These are phyloP conservation scores for Grapholita molesta DNA, from an alignment of 1,140 invertebrate genomes.

Conservation along the genomic window DNA sequence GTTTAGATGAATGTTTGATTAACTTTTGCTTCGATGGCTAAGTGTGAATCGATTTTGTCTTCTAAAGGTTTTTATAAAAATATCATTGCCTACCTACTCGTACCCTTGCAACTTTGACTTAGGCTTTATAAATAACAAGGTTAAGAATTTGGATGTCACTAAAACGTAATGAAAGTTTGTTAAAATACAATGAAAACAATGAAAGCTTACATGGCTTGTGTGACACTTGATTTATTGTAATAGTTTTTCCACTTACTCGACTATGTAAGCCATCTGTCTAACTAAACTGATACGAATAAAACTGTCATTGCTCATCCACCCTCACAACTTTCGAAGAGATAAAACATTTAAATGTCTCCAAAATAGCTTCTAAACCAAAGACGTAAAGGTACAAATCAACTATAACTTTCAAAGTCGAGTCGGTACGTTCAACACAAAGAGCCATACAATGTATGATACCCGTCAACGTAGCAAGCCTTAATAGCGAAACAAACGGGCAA, in stretches of 20 bases:
- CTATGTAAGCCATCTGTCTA: background rate
- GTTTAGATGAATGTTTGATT: slow-evolving; percentile 29
- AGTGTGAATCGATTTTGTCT: background rate
- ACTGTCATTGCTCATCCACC: background rate
- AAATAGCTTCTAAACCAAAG: background rate
- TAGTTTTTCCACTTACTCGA: background rate
- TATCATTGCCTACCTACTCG: no score
- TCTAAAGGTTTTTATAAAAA: no score
- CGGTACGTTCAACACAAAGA: background rate
- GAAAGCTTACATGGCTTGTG: background rate
- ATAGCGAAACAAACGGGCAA: slow-evolving; percentile 69
- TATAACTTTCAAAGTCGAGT: background rate
- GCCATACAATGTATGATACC: slow-evolving; percentile 2
- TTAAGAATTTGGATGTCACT: no score
- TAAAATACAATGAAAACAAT: background rate
- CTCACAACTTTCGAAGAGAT: background rate
- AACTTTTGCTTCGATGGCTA: background rate
- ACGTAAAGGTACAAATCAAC: background rate
- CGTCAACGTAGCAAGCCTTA: slow-evolving; percentile 38
- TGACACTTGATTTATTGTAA: background rate
- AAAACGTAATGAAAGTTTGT: no score
- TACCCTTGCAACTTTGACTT: no score
- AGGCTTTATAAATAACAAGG: background rate
- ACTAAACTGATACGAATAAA: background rate
- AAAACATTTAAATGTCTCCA: background rate